phyloP scores from a whole-genome alignment of 1,140 invertebrate species.

The Meteorus sp. region DNA sequence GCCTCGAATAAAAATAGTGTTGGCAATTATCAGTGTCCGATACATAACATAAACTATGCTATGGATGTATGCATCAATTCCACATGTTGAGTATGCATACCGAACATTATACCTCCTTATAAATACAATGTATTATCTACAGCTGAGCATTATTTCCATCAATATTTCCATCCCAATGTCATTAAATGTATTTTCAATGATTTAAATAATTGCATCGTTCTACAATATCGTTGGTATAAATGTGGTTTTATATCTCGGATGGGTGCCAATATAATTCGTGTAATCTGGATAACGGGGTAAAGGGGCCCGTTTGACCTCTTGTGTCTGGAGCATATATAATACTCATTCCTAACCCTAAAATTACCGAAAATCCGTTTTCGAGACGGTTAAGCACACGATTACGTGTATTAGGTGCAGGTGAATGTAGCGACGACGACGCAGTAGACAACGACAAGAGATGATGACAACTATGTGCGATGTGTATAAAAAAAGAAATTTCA shows the following conservation, averaged over 20 bases:
- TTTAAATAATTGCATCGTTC: slow-evolving; percentile 30
- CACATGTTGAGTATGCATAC: too few species aligned
- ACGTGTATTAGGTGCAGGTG: too few species aligned
- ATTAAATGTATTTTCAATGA: slow-evolving; percentile 40
- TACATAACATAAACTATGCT: too few species aligned
- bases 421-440: slow-evolving; percentile 6
- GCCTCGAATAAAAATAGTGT: too few species aligned
- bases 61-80: too few species aligned
- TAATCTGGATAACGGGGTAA: slow-evolving; percentile 31
- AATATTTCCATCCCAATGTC: too few species aligned
- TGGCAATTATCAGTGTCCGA: too few species aligned
- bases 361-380: slow-evolving; percentile 44
- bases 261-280: slow-evolving; percentile 43
- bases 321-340: slow-evolving; percentile 30
- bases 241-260: not conserved
- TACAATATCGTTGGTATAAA: not conserved
- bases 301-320: slow-evolving; percentile 48
- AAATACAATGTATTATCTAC: too few species aligned
- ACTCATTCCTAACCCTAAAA: slow-evolving; percentile 44
- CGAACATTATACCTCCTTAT: too few species aligned
- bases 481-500: slow-evolving; percentile 17
- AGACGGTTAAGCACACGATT: slow-evolving; percentile 15
- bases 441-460: slow-evolving; percentile 15
- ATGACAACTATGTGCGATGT: slow-evolving; percentile 18
- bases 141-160: too few species aligned